Evolutionary conservation across 92 coral and sea anemone species (phyloP).

Genomic region (Parazoanthus darwini): DNA sequence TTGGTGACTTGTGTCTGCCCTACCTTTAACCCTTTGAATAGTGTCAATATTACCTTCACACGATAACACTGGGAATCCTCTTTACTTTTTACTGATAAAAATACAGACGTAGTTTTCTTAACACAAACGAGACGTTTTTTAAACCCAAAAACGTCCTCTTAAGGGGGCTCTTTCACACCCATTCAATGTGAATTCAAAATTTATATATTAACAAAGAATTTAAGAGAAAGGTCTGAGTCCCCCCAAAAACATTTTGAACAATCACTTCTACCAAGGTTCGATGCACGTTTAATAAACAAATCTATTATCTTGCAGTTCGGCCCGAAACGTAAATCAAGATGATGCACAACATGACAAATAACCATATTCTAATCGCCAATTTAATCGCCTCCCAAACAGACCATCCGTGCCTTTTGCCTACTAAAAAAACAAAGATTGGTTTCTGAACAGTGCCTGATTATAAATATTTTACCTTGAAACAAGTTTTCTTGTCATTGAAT

Average conservation of each 20-base stretch:
- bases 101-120: background rate
- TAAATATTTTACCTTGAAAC: background rate
- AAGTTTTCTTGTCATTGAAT: background rate
- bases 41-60: background rate
- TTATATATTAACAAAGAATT: background rate
- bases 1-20: background rate
- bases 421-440: background rate
- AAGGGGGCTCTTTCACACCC: background rate
- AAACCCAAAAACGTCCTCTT: background rate
- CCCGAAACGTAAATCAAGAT: conserved; percentile 1
- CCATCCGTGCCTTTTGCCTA: background rate
- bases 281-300: background rate
- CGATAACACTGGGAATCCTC: background rate
- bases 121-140: background rate
- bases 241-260: background rate
- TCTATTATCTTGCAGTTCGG: background rate
- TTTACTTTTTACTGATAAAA: background rate
- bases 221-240: background rate
- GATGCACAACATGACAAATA: background rate
- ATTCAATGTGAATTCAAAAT: no score
- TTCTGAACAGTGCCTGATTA: background rate
- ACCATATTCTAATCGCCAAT: background rate
- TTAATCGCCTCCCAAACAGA: background rate
- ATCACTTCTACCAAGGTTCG: background rate
- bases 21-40: background rate